Evolutionary conservation across 1,140 invertebrate genomes (phyloP), one percentile per base, ranked within the genome.

Genomic region (Ylistrum balloti): DNA sequence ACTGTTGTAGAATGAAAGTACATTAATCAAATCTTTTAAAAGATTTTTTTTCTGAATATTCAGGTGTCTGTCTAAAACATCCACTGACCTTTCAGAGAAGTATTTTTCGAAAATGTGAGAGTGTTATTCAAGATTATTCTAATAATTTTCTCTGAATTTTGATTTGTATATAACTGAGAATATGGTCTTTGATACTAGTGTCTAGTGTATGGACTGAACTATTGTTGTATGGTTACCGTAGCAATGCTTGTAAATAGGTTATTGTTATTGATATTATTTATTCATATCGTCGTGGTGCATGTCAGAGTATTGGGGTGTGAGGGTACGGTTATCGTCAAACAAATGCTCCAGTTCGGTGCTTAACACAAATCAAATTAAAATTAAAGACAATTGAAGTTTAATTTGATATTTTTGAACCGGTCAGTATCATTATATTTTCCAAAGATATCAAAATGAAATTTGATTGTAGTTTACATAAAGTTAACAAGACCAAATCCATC

Each of bases 201-300:
- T 74, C 56, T 74, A 74, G 56, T 74, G 56, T 74, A n/a, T 74
- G 56, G 56, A 74, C 56, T 74, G 56, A 74, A 74, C n/a, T 74
- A 74, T 28, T 74, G 56, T 74, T 74, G 56, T 74, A 74, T n/a
- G 20, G 56, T 74, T 74, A 74, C n/a, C 56, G 22, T 74, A 74
- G 56, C 28, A 74, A n/a, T n/a, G 56, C 56, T 74, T 74, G 56
- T 74, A 74, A 74, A 74, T 74, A 74, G 56, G 22, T 74, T 74
- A 74, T 74, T 74, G 56, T 74, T 74, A 74, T 74, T n/a, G 56
- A 74, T 74, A 74, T 74, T 74, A 74, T 74, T 74, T 74, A 74
- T 74, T 74, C 56, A 74, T 74, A 74, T 74, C 56, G 56, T 74
- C 56, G 28, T 28, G n/a, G 56, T n/a, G 56, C 56, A 74, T 74